A percentile compares a stretch with the other conserved stretches of the same genome.
Evolutionary conservation across 2,113 vertebrate genomes (phyloP).

Genomic region (Nyctibius bracteatus): DNA sequence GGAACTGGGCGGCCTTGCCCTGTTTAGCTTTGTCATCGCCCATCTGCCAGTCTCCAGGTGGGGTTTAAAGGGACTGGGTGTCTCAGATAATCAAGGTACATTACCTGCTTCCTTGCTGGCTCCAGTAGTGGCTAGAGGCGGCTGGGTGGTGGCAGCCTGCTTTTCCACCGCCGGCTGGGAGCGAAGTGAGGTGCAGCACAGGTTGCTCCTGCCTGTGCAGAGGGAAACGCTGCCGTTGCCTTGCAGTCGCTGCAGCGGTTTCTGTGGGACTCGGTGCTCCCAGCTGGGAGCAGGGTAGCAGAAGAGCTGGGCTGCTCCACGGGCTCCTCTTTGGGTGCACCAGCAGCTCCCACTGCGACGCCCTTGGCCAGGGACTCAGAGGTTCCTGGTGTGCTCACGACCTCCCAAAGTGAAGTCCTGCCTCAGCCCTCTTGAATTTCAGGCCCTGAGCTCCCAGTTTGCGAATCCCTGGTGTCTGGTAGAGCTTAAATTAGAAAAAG

Average conservation of each 20-base stretch:
- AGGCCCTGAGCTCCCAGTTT: neutral
- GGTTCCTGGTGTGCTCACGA: neutral
- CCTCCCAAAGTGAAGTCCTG: neutral
- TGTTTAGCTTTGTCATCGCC: neutral
- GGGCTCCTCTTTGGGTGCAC: neutral
- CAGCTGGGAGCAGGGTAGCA: neutral
- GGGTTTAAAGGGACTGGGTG: neutral
- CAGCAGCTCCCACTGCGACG: neutral
- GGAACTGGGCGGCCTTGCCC: neutral
- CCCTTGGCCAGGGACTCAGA: neutral
- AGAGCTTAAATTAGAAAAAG: neutral
- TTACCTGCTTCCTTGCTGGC: neutral
- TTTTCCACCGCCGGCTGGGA: neutral
- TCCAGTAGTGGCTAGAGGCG: neutral
- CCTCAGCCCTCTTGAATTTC: neutral
- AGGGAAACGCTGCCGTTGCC: neutral
- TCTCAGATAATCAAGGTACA: neutral
- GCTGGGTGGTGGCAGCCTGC: neutral
- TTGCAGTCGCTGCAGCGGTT: neutral
- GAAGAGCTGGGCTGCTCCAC: neutral
- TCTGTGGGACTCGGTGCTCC: neutral
- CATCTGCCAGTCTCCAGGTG: neutral
- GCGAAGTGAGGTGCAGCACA: neutral
- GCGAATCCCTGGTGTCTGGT: neutral
- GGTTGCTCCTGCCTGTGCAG: neutral